Percentiles rank a stretch among this genome's conserved stretches.
These are phyloP conservation scores for Lepidotrigona ventralis DNA, from an alignment of 1,140 invertebrate species.

Conservation along the genomic window DNA sequence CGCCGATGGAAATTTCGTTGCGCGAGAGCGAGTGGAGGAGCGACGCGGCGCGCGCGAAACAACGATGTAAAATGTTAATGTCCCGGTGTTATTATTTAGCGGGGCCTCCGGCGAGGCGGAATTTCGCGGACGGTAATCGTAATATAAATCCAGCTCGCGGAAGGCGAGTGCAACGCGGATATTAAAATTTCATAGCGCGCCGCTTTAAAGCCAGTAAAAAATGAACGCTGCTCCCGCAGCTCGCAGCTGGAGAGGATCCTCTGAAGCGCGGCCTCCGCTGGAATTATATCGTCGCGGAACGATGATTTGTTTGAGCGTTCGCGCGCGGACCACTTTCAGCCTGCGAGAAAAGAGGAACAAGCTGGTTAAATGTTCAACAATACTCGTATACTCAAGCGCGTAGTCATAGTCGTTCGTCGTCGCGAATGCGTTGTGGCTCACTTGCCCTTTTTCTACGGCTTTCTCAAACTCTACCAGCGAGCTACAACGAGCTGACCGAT, in stretches of 20 bases:
- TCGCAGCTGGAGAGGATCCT: slow-evolving; percentile 33
- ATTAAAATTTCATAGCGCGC: slow-evolving; percentile 45
- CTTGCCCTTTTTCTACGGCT: not conserved
- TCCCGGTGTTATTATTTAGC: slow-evolving; percentile 36
- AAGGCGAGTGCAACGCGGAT: slow-evolving; percentile 37
- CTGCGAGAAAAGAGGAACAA: slow-evolving; percentile 31
- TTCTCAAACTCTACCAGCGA: not conserved
- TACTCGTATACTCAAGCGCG: not conserved
- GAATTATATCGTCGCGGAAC: slow-evolving; percentile 43
- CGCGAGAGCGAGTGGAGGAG: not conserved
- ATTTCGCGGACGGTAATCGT: slow-evolving; percentile 28
- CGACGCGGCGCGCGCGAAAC: not conserved
- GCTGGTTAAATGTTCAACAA: slow-evolving; percentile 34
- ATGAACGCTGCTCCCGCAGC: not conserved
- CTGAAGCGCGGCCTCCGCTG: not conserved
- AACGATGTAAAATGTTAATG: slow-evolving; percentile 35
- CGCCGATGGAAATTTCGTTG: slow-evolving; percentile 49
- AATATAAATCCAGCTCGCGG: slow-evolving; percentile 33
- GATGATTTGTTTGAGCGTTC: slow-evolving; percentile 56
- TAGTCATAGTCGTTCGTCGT: not conserved
- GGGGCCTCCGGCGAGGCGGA: not conserved
- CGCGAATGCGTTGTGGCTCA: not conserved
- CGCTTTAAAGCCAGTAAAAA: slow-evolving; percentile 27
- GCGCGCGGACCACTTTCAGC: not conserved
- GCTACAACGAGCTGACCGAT: not conserved